Evolutionary conservation across 2,113 vertebrate genomes (phyloP).

Genomic region (Apistogramma diplotaenia): DNA sequence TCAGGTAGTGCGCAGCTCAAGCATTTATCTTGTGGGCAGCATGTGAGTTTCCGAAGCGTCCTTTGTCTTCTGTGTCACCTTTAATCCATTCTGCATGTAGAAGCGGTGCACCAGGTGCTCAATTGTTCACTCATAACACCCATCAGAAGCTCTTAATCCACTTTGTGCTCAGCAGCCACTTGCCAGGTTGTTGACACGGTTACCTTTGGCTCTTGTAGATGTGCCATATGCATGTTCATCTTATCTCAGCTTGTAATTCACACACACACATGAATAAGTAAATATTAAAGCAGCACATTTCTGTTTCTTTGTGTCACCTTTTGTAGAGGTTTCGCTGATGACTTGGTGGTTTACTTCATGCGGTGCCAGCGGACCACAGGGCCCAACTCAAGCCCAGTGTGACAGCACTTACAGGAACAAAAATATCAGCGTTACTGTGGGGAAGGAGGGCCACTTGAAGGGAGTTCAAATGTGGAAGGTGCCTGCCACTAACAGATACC

Average conservation of each 20-base stretch:
- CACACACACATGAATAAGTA: neutral
- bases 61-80: neutral
- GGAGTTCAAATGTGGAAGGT: slow-evolving; percentile 86
- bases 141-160: slow-evolving; percentile 5
- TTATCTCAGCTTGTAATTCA: neutral
- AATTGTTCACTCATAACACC: neutral
- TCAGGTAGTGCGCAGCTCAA: slow-evolving; percentile 74
- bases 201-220: neutral
- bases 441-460: slow-evolving; percentile 75
- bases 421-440: slow-evolving; percentile 81
- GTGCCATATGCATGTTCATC: neutral
- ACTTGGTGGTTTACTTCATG: slow-evolving; percentile 85
- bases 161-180: neutral
- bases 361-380: slow-evolving; percentile 81
- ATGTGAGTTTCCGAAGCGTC: neutral
- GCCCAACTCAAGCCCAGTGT: slow-evolving; percentile 89
- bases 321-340: slow-evolving; percentile 73
- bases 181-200: neutral
- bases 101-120: slow-evolving; percentile 1
- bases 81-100: slow-evolving; percentile 9
- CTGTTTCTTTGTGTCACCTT: neutral
- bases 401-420: slow-evolving; percentile 81
- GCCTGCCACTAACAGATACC: slow-evolving; percentile 81
- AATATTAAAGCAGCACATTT: neutral
- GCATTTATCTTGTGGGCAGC: neutral